Evolutionary conservation across 2,113 vertebrate genomes (phyloP).

Genomic region (Malurus melanocephalus): DNA sequence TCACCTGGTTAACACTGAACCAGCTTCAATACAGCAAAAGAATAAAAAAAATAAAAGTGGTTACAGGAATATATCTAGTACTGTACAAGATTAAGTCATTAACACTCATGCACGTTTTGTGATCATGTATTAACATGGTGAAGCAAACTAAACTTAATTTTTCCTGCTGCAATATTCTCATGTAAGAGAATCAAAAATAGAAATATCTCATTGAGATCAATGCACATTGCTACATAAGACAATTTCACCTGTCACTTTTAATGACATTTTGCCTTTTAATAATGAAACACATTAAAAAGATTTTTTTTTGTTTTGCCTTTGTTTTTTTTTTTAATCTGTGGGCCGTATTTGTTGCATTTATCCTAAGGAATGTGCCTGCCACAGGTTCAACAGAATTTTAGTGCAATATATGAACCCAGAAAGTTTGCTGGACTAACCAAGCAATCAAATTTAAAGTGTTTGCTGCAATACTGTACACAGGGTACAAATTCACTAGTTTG

Average conservation of each 20-base stretch:
- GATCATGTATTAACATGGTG: constrained; percentile 98
- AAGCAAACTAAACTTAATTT: constrained; percentile 90
- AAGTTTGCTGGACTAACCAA: constrained; percentile 85
- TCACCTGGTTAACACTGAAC: constrained; percentile 82
- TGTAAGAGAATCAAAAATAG: constrained; percentile 98
- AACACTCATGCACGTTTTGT: constrained; percentile 95
- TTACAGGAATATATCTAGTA: constrained; percentile 88
- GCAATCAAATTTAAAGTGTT: constrained; percentile 78
- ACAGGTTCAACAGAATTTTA: constrained; percentile 94
- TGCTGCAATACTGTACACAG: constrained; percentile 76
- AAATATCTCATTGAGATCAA: constrained; percentile 99
- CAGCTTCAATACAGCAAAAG: constrained; percentile 84
- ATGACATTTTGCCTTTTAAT: constrained; percentile 89
- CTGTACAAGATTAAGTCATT: constrained; percentile 93
- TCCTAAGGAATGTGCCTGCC: constrained; percentile 93
- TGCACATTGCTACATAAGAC: constrained; percentile 99
- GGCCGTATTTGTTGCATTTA: constrained; percentile 91
- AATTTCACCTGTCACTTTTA: constrained; percentile 90
- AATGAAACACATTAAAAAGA: constrained; percentile 87
- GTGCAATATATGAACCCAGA: constrained; percentile 94
- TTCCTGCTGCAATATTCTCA: constrained; percentile 97
- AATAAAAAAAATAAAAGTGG: constrained; percentile 83
- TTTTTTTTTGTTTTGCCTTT: neutral
- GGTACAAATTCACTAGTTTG: constrained; percentile 69
- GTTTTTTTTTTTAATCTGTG: constrained; percentile 64